Evolutionary conservation across 2,888 invertebrate genomes (phyloP), one percentile per base, ranked within the genome.

Genomic region (Melinopterus prodromus): DNA sequence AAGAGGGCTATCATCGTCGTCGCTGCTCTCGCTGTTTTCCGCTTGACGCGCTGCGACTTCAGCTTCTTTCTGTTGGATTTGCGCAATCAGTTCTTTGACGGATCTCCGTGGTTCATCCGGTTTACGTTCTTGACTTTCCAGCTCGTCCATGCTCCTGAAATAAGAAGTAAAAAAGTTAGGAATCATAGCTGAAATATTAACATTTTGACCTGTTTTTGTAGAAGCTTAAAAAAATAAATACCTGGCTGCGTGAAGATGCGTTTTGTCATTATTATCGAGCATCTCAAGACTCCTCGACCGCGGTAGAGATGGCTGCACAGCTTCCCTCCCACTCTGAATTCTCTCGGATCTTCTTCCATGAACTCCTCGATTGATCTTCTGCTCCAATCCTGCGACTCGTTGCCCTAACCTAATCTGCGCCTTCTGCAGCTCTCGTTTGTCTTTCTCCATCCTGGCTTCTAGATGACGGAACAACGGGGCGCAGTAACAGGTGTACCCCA

Each of bases 401-500:
- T 95, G 93, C 82, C 96, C 95, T 74, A 98, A 88, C 82, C 93
- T 92, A 82, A 95, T 94, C 86, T 96, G 96, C 0, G 96, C 95
- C 85, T 93, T 92, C 88, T 97, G 93, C 84, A 97, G 88, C 85
- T 96, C 95, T 81, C 94, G 93, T 84, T 95, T 95, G 85, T 96
- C 95, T 84, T 94, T 93, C 85, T 96, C 96, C 77, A 98, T 88
- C 82, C 94, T 93, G 70, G 96, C 94, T 87, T 98, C 97, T 89
- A 98, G 93, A 84, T 97, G 96, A 82, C 95, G 93, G 87, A 98
- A 95, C 88, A 97, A 94, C 0, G 98, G 98, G 0, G 96, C 97
- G 87, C 98, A 98, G 87, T 97, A 97, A 89, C 97, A 98, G 0
- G 96, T 96, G 88, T 97, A 96, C 0, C 97, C 97, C 1, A 97